Conservation (phyloP, 2,797 vertebrate species). For the Fistularia commersonii region DNA sequence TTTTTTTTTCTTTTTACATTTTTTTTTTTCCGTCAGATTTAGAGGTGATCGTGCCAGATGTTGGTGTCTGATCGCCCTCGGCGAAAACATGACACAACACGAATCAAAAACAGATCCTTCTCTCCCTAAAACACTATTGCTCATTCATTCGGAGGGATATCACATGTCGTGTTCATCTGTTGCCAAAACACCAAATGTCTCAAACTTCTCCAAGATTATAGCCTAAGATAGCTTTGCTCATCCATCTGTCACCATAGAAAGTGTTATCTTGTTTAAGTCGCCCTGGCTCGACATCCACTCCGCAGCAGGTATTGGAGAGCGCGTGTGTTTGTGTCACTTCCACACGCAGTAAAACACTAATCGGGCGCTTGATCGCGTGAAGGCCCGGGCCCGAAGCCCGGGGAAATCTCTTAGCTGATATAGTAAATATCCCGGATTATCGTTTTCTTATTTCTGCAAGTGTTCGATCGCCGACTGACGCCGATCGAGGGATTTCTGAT, state of each 20-base stretch:
- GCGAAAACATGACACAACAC: constrained; percentile 70
- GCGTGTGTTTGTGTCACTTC: constrained; percentile 36
- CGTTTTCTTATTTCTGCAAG: too few relatives aligned
- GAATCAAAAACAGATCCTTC: constrained; percentile 62
- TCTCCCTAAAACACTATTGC: constrained; percentile 58
- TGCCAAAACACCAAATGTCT: constrained; percentile 77
- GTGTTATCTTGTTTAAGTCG: constrained; percentile 66
- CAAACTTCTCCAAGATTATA: constrained; percentile 66
- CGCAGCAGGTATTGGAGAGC: constrained; percentile 24
- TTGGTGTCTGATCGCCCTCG: constrained; percentile 51
- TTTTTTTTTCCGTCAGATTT: too few relatives aligned
- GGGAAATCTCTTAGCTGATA: too few relatives aligned
- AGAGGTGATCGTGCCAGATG: constrained; percentile 39
- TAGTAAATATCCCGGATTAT: too few relatives aligned
- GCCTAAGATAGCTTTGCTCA: constrained; percentile 54
- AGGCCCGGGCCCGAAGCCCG: too few relatives aligned
- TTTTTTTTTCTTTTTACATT: neutral
- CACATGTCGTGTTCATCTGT: constrained; percentile 68
- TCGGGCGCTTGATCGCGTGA: too few relatives aligned
- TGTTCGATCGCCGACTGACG: too few relatives aligned
- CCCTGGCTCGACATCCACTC: constrained; percentile 59
- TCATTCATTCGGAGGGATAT: constrained; percentile 65
- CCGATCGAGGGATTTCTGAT: too few relatives aligned
- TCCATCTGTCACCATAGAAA: constrained; percentile 64
- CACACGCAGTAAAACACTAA: constrained; percentile 13